Conservation (phyloP, 1,140 invertebrate species). For the Drosophila sucinea region DNA sequence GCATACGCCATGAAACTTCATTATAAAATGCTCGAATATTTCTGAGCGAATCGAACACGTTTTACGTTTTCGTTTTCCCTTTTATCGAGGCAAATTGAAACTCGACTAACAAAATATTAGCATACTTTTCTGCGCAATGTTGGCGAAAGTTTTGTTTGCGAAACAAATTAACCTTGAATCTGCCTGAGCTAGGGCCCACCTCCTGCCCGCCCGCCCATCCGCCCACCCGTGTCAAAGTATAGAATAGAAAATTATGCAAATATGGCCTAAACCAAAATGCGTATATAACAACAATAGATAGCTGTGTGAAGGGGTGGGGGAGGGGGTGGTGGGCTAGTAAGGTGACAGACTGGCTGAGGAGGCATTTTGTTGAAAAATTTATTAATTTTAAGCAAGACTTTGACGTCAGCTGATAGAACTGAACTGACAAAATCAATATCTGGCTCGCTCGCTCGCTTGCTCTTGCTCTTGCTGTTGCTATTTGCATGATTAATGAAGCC, state of each 20-base stretch:
- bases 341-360: slow-evolving; percentile 25
- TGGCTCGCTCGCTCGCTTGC: slow-evolving; percentile 13
- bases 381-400: slow-evolving; percentile 65
- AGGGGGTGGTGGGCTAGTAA: neutral
- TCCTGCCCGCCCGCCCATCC: too few relatives aligned
- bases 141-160: slow-evolving; percentile 62
- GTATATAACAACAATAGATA: slow-evolving; percentile 37
- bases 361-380: slow-evolving; percentile 47
- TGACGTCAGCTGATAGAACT: slow-evolving; percentile 65
- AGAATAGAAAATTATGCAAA: slow-evolving; percentile 52
- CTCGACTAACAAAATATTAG: slow-evolving; percentile 57
- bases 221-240: too few relatives aligned
- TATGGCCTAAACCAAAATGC: slow-evolving; percentile 42
- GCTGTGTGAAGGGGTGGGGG: too few relatives aligned
- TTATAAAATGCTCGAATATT: slow-evolving; percentile 63
- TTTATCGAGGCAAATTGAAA: slow-evolving; percentile 34
- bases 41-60: slow-evolving; percentile 42
- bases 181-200: neutral
- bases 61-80: neutral
- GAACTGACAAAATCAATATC: slow-evolving; percentile 70
- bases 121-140: slow-evolving; percentile 61
- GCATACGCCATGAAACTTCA: slow-evolving; percentile 64
- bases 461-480: slow-evolving; percentile 47
- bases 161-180: slow-evolving; percentile 76
- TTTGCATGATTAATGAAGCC: slow-evolving; percentile 79